Percentiles rank a stretch among this genome's conserved stretches.
These are phyloP conservation scores for Halcyon malimbica DNA, from an alignment of 2,113 vertebrate genomes.

Conservation along the genomic window DNA sequence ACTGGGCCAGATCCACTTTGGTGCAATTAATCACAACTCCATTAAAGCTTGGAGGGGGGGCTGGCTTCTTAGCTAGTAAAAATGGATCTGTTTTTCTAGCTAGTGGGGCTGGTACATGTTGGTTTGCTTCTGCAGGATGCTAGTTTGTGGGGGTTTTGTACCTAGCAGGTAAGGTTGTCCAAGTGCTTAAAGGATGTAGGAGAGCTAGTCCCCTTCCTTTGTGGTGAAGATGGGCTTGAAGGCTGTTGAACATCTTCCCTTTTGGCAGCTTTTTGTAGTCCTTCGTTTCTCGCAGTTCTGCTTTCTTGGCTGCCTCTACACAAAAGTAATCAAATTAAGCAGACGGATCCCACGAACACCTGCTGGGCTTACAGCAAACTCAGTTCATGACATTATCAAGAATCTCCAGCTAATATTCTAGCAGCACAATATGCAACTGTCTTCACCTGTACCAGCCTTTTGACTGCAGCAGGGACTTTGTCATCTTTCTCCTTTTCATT, in stretches of 20 bases:
- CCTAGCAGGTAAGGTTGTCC: background rate
- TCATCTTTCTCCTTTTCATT: background rate
- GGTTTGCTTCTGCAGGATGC: background rate
- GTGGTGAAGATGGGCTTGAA: background rate
- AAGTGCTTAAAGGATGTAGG: background rate
- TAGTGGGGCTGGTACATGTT: background rate
- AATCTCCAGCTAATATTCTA: constrained; percentile 11
- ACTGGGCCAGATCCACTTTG: constrained; percentile 11
- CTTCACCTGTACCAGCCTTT: background rate
- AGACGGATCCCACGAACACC: background rate
- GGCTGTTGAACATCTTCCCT: background rate
- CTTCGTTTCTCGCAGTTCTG: background rate
- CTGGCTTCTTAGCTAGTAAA: background rate
- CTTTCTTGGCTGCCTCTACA: background rate
- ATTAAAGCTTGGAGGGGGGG: background rate
- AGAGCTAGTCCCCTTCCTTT: background rate
- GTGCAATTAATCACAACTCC: constrained; percentile 53
- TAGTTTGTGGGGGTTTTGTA: background rate
- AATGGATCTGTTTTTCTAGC: background rate
- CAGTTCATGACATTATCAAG: constrained; percentile 15
- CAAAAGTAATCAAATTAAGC: background rate
- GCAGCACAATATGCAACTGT: background rate
- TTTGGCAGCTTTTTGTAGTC: background rate
- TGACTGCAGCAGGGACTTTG: constrained; percentile 13
- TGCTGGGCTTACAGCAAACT: background rate